Base-by-base conservation (phyloP, 2,113 vertebrate genomes). In the Oenanthe melanoleuca region DNA sequence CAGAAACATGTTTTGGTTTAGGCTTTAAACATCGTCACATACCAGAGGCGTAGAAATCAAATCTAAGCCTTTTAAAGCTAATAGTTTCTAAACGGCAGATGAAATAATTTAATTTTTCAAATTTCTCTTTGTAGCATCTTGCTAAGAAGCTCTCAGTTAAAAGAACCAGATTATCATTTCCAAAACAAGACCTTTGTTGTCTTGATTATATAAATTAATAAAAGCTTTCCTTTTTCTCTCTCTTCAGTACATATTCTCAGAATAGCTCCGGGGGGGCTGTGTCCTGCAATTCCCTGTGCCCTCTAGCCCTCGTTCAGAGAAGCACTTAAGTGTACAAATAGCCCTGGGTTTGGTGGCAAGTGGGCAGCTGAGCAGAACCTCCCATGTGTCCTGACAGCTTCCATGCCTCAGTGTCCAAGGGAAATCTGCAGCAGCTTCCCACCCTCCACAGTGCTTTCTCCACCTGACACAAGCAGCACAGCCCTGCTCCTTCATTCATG, bases 301-400 rank as follows among this genome's bases (percentile, higher is more conserved):
- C 75, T 80, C 72, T 93, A 91, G 82, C 66, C 75, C 52, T 80
- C 3, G 0, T 86, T 88, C 90, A 92, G 47, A 33, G 38, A 67
- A 96, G 77, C 86, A 80, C 52, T 93, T 77, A 45, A 47, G 67
- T 9, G 10, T 17, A 31, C 79, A 45, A 57, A 65, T 7, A 77
- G 42, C 75, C 71, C 71, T 55, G n/a, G 23, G 26, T 93, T 83
- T 80, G 88, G 80, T 77, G 53, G 61, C 47, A 33, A 42, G 74
- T 23, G 55, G 89, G 93, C 92, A 89, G 44, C 37, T 8, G 59
- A 42, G 64, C 26, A 16, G 80, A 79, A 42, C 59, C 63, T 90
- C 26, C 21, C 0, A 0, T 4, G 11, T 15, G 13, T 64, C 73
- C 63, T 0, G 0, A 4, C 9, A 8, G 21, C 50, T 72, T 40